Evolutionary conservation across 2,797 vertebrate species (phyloP).

Genomic region (Acanthurus lineatus): DNA sequence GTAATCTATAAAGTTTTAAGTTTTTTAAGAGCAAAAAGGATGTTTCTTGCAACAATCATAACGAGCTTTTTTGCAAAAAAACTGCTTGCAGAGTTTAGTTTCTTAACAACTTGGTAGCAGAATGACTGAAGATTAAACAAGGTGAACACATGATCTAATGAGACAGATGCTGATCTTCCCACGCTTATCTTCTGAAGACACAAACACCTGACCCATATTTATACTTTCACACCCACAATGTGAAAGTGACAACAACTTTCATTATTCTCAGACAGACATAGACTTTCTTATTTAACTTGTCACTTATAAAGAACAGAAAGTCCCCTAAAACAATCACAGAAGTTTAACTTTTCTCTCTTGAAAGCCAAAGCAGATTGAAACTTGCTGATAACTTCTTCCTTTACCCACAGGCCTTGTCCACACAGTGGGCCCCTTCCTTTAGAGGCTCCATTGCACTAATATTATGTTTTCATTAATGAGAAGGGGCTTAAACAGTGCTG

Average conservation of each 20-base stretch:
- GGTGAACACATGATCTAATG: neutral
- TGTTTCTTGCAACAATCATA: neutral
- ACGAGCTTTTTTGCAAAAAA: neutral
- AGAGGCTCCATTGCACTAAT: constrained; percentile 71
- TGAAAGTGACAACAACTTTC: too few species aligned
- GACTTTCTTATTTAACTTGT: neutral
- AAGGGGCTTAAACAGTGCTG: constrained; percentile 52
- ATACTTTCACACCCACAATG: neutral
- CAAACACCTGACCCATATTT: neutral
- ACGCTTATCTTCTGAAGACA: neutral
- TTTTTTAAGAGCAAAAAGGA: neutral
- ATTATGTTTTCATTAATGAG: constrained; percentile 78
- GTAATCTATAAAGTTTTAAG: neutral
- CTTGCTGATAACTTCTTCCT: constrained; percentile 32
- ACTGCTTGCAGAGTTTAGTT: neutral
- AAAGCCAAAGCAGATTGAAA: constrained; percentile 22
- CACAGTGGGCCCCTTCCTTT: constrained; percentile 40
- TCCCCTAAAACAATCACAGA: neutral
- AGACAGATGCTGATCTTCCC: constrained; percentile 2
- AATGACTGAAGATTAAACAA: neutral
- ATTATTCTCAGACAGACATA: too few species aligned
- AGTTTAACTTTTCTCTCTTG: neutral
- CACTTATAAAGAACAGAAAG: neutral
- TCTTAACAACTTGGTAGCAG: neutral
- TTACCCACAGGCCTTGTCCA: constrained; percentile 24